A percentile compares a stretch with the other conserved stretches of the same genome.
Evolutionary conservation across 2,797 vertebrate genomes (phyloP).

Genomic region (Champsocephalus esox): DNA sequence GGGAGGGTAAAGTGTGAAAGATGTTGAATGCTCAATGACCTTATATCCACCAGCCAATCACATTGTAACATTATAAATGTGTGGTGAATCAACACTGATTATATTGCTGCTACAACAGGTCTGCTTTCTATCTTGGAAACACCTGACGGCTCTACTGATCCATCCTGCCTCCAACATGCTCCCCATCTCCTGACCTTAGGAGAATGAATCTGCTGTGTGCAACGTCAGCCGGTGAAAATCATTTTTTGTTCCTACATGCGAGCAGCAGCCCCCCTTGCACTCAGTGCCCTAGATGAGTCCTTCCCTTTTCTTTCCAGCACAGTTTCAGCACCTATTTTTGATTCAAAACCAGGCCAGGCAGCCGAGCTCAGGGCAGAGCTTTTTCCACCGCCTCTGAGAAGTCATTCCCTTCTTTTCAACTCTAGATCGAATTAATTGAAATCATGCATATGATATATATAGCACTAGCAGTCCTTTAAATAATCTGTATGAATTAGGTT

Average conservation of each 20-base stretch:
- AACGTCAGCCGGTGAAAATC: neutral
- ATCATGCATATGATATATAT: too few species aligned
- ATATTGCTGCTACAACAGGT: slow-evolving; percentile 17
- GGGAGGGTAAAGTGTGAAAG: neutral
- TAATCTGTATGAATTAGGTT: neutral
- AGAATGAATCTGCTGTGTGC: neutral
- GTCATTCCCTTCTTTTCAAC: slow-evolving; percentile 7
- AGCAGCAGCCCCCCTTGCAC: slow-evolving; percentile 36
- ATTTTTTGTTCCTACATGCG: slow-evolving; percentile 20
- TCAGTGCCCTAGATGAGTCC: slow-evolving; percentile 71
- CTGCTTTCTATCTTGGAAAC: neutral
- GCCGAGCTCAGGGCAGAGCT: slow-evolving; percentile 52
- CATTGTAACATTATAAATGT: neutral
- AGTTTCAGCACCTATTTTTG: slow-evolving; percentile 78
- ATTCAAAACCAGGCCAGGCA: slow-evolving; percentile 76
- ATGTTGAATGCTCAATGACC: slow-evolving; percentile 19
- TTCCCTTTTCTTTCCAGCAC: slow-evolving; percentile 68
- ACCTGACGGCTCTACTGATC: slow-evolving; percentile 29
- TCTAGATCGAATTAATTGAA: neutral
- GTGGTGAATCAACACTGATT: slow-evolving; percentile 6
- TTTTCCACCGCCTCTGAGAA: slow-evolving; percentile 19
- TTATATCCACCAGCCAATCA: slow-evolving; percentile 26
- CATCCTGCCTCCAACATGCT: slow-evolving; percentile 43
- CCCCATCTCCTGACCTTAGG: slow-evolving; percentile 18
- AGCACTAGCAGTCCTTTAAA: neutral